Evolutionary conservation across 2,113 vertebrate genomes (phyloP), one percentile per base, ranked within the genome.

Genomic region (Phylloscopus whistleri): DNA sequence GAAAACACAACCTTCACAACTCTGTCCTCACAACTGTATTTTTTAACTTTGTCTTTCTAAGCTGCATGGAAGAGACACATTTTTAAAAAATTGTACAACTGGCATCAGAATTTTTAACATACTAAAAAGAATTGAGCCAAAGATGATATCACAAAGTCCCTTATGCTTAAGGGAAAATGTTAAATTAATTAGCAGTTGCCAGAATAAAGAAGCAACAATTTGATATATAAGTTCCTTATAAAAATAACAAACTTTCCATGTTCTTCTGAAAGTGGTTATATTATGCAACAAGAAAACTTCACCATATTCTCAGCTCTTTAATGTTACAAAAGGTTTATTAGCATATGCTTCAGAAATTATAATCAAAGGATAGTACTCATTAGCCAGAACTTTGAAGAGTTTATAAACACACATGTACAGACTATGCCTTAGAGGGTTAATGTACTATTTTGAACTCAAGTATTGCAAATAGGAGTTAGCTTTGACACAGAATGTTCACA

Each of bases 101-200:
- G 87, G 89, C 77, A 95, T 96, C 43, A 75, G 66, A 66, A 76
- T 89, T 91, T 92, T 75, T 82, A 97, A 95, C 62, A 91, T 73
- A 69, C 74, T 89, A 94, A 62, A 69, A 94, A 94, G 43, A 93
- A 56, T 19, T 69, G 84, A 96, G 96, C 96, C 95, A 96, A 95
- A 89, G 69, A 95, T 94, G 91, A 93, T 95, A 96, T 95, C 94
- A 95, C 44, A 20, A 94, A 94, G 26, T 94, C 84, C 93, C 94
- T 95, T 97, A 96, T 94, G 94, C 77, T 91, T 91, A 84, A 87
- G 59, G 46, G 70, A 95, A 97, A 96, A 96, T 94, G 96, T 95
- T 96, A 97, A 94, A 96, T 97, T 94, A 97, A 95, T 96, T 96
- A 97, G 91, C 81, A 91, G 68, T 91, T 93, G 58, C 84, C 83